phyloP scores from a whole-genome alignment of 2,797 vertebrate species.

The Chelmon rostratus region DNA sequence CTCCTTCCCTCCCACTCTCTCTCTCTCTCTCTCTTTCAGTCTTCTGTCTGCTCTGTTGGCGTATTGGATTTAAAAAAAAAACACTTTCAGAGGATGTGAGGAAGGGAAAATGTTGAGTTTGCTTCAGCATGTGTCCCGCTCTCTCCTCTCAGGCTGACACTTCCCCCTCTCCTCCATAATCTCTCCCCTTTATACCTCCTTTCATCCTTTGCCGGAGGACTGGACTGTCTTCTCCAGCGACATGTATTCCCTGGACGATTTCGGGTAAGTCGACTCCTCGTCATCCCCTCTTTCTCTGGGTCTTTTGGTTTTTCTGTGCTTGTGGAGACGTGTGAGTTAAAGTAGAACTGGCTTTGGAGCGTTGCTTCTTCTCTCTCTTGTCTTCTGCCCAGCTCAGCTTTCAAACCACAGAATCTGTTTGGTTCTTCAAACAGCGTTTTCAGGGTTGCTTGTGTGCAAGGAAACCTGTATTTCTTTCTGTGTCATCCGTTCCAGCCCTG shows the following conservation, averaged over 20 bases:
- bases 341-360: slow-evolving; percentile 32
- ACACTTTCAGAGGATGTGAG: slow-evolving; percentile 68
- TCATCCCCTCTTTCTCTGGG: slow-evolving; percentile 21
- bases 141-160: slow-evolving; percentile 66
- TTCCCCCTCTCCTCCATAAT: slow-evolving; percentile 76
- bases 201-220: slow-evolving; percentile 63
- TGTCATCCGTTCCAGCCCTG: neutral
- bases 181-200: slow-evolving; percentile 63
- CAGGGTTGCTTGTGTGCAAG: slow-evolving; percentile 18
- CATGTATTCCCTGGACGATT: slow-evolving; percentile 98
- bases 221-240: slow-evolving; percentile 53
- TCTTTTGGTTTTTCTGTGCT: slow-evolving; percentile 10
- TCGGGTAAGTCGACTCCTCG: slow-evolving; percentile 87
- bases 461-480: slow-evolving; percentile 16
- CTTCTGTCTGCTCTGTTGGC: slow-evolving; percentile 59
- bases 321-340: slow-evolving; percentile 17
- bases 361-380: slow-evolving; percentile 35
- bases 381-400: slow-evolving; percentile 61
- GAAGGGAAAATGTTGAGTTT: slow-evolving; percentile 48
- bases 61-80: slow-evolving; percentile 28
- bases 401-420: slow-evolving; percentile 52
- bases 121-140: slow-evolving; percentile 59
- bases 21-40: slow-evolving; percentile 54
- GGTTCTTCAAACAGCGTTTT: slow-evolving; percentile 30
- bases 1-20: slow-evolving; percentile 51